Base-by-base conservation (phyloP, 1,140 invertebrate genomes). In the Aradophagus sp. region DNA sequence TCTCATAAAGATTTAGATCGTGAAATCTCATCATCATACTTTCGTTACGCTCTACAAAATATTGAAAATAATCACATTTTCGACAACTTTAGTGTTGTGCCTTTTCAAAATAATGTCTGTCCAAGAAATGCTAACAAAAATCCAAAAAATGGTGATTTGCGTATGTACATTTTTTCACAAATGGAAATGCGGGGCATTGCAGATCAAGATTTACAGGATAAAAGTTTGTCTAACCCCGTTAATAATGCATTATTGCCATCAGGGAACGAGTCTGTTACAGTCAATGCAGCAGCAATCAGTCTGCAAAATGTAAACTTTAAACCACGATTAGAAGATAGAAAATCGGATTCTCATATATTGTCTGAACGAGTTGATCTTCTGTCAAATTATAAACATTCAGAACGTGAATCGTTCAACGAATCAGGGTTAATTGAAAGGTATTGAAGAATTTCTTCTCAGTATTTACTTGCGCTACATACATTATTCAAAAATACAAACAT, bases 391-490 rank as follows among this genome's bases (percentile, higher is more conserved):
- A 82, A 81, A 39, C 80, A 81, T 10, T 67, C 75, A 38, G 84
- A 85, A 26, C 79, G 84, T 39, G 82, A 82, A 27, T 76, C 75
- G 23, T 78, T 77, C 35, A 86, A 77, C 32, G 82, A 82, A 45
- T 75, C 79, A 5, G 86, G 85, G 7, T 53, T 87, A 12, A 87
- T 91, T 34, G 88, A 90, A 52, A 82, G 85, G 62, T 67, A 26
- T 34, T 23, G 20, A 23, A 23, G 4, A 23, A 5, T 23, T 23
- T 23, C 4, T 23, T 23, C 4, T 23, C 8, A 4, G 4, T 23
- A 23, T 23, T 23, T 23, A 23, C 4, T 23, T 23, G 20, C 8
- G n/a, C n/a, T n/a, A n/a, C n/a, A 23, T 23, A 23, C 4, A 23
- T 23, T 23, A 23, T 23, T 23, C 8, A 23, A 5, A 5, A 5